Percentiles rank a stretch among this genome's conserved stretches.
Evolutionary conservation across 2,888 invertebrate species (phyloP).

Genomic region (Alitta virens): DNA sequence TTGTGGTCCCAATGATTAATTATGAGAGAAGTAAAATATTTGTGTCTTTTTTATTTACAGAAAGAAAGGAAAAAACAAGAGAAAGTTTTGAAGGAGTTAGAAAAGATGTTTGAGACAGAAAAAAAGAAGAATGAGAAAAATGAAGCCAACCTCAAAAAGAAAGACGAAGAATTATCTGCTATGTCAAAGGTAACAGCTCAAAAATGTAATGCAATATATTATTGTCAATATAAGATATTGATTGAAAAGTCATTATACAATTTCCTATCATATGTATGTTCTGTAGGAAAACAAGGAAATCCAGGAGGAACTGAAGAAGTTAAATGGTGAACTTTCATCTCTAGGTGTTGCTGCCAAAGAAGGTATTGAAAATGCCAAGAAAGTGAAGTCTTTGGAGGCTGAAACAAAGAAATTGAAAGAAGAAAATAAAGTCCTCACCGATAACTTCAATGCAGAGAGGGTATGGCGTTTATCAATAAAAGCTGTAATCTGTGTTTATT

Average conservation of each 20-base stretch:
- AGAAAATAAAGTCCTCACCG: slow-evolving; percentile 47
- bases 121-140: slow-evolving; percentile 33
- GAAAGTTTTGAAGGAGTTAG: slow-evolving; percentile 28
- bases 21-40: no score
- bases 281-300: slow-evolving; percentile 29
- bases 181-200: slow-evolving; percentile 17
- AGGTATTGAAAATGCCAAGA: slow-evolving; percentile 42
- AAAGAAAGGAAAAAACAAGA: slow-evolving; percentile 27
- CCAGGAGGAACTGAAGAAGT: slow-evolving; percentile 40
- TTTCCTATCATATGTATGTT: no score
- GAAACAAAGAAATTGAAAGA: slow-evolving; percentile 44
- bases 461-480: slow-evolving; percentile 31
- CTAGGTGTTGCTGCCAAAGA: slow-evolving; percentile 48
- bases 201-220: no score
- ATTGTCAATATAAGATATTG: no score
- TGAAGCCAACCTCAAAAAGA: slow-evolving; percentile 19
- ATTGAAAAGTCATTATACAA: no score
- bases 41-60: background rate
- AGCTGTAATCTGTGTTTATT: no score
- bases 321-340: slow-evolving; percentile 39
- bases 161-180: slow-evolving; percentile 12
- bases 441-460: slow-evolving; percentile 53
- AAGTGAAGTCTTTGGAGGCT: slow-evolving; percentile 40
- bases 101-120: slow-evolving; percentile 32
- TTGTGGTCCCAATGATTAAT: no score